Evolutionary conservation across 2,888 invertebrate genomes (phyloP).

Genomic region (Onthophagus sagittarius): DNA sequence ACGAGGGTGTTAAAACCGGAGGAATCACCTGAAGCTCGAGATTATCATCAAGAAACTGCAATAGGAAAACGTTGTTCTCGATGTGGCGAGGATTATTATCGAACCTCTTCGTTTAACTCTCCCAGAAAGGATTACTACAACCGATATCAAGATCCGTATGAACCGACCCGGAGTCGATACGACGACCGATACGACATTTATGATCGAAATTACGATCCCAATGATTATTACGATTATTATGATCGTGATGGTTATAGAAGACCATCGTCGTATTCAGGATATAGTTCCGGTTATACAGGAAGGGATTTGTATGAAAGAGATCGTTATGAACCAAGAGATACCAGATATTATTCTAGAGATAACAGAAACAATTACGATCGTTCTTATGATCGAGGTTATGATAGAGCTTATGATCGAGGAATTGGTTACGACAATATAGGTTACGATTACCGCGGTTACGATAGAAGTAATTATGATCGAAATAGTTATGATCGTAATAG

Average conservation of each 20-base stretch:
- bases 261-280: not conserved
- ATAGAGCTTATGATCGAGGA: slow-evolving; percentile 26
- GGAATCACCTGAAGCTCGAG: slow-evolving; percentile 33
- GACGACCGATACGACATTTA: slow-evolving; percentile 35
- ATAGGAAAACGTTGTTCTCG: slow-evolving; percentile 36
- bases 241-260: slow-evolving; percentile 40
- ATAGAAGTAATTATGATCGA: slow-evolving; percentile 42
- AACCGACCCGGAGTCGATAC: slow-evolving; percentile 28
- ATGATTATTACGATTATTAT: slow-evolving; percentile 23
- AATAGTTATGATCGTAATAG: slow-evolving; percentile 42
- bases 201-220: slow-evolving; percentile 27
- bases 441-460: slow-evolving; percentile 47
- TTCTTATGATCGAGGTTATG: slow-evolving; percentile 31
- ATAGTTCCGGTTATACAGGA: slow-evolving; percentile 43
- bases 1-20: slow-evolving; percentile 34
- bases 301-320: slow-evolving; percentile 46
- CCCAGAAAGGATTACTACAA: slow-evolving; percentile 43
- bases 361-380: slow-evolving; percentile 42
- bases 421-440: slow-evolving; percentile 43
- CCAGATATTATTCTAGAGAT: slow-evolving; percentile 44
- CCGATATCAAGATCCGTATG: slow-evolving; percentile 34
- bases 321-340: slow-evolving; percentile 50
- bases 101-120: slow-evolving; percentile 42
- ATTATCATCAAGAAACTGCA: slow-evolving; percentile 24
- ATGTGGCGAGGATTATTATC: slow-evolving; percentile 41